These are phyloP conservation scores for Drosophila basisetae DNA, from an alignment of 2,888 invertebrate genomes.

Conservation along the genomic window DNA sequence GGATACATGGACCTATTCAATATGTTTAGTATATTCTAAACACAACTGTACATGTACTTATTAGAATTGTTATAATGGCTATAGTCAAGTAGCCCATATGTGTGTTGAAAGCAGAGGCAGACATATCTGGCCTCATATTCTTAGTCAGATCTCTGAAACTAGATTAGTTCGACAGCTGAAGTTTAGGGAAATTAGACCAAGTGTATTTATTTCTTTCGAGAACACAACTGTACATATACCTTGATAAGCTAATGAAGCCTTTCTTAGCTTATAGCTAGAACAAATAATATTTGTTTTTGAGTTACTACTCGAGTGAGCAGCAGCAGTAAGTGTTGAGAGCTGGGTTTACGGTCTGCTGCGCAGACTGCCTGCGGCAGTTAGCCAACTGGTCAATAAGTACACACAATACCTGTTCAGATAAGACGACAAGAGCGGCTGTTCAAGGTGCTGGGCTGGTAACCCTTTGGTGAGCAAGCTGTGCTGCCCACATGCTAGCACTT, in stretches of 20 bases:
- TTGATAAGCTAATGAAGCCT: background rate
- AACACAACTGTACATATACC: conserved; percentile 13
- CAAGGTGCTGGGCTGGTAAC: conserved; percentile 18
- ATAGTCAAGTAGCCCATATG: background rate
- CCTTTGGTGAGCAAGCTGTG: conserved; percentile 14
- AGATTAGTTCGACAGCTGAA: background rate
- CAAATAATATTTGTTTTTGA: background rate
- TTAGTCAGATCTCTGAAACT: background rate
- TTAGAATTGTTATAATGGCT: background rate
- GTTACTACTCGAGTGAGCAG: conserved; percentile 1
- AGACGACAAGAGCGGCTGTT: conserved; percentile 13
- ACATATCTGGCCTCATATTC: background rate
- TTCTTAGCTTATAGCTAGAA: background rate
- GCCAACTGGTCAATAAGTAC: conserved; percentile 26
- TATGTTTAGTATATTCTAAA: background rate
- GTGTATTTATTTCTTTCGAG: background rate
- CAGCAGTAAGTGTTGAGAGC: conserved; percentile 8
- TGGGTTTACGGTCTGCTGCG: conserved; percentile 32
- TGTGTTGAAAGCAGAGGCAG: background rate
- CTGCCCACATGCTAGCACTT: conserved; percentile 19
- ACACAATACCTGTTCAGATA: conserved; percentile 12
- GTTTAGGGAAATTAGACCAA: background rate
- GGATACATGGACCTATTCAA: background rate
- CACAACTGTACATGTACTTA: background rate
- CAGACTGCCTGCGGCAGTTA: conserved; percentile 37